These are phyloP conservation scores for Drosophila seguyi DNA, from an alignment of 1,140 invertebrate species.

Conservation along the genomic window DNA sequence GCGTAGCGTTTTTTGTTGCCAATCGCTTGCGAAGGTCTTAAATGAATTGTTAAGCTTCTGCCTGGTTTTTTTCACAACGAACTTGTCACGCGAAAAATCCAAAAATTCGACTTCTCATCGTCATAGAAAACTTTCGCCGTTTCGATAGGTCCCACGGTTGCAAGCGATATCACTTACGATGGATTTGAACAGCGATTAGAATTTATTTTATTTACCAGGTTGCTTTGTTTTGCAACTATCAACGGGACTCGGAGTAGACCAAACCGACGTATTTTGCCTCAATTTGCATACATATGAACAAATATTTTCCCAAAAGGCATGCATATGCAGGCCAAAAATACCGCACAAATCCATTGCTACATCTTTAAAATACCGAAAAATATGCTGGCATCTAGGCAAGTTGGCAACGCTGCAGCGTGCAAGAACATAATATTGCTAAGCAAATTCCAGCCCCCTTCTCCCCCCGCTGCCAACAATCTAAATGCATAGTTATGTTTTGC, in stretches of 20 bases:
- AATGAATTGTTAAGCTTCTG: slow-evolving; percentile 49
- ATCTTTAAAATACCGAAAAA: not conserved
- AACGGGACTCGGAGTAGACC: too few relatives aligned
- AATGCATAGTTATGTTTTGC: slow-evolving; percentile 11
- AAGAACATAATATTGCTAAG: slow-evolving; percentile 61
- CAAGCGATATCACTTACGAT: slow-evolving; percentile 26
- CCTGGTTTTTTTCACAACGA: slow-evolving; percentile 75
- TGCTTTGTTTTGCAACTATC: not conserved
- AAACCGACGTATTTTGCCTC: not conserved
- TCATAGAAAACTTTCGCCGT: slow-evolving; percentile 80
- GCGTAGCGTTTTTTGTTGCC: slow-evolving; percentile 37
- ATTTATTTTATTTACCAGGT: slow-evolving; percentile 1
- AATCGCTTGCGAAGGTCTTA: slow-evolving; percentile 53
- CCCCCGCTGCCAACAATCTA: slow-evolving; percentile 8
- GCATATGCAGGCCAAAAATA: slow-evolving; percentile 9
- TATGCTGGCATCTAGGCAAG: not conserved
- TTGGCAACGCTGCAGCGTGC: slow-evolving; percentile 19
- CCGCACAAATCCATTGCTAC: not conserved
- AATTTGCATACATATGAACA: not conserved
- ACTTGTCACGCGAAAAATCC: slow-evolving; percentile 79
- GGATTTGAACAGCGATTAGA: slow-evolving; percentile 19
- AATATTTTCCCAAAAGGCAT: not conserved
- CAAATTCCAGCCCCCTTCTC: slow-evolving; percentile 19
- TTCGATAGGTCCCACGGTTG: slow-evolving; percentile 66
- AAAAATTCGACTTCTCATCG: slow-evolving; percentile 80